Conservation (phyloP, 2,113 vertebrate genomes). For the Rhinoderma darwinii region DNA sequence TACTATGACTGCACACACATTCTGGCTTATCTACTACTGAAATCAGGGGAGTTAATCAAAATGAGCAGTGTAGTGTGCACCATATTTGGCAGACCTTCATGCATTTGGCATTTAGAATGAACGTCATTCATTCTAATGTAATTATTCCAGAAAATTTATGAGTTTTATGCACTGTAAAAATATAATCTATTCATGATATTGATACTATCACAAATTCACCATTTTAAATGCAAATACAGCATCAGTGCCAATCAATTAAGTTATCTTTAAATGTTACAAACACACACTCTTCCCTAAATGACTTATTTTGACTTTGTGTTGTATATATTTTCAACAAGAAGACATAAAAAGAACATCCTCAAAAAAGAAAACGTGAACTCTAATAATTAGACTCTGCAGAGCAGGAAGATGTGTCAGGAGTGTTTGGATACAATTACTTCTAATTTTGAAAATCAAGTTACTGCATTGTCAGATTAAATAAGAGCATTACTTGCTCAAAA, state of each 20-base stretch:
- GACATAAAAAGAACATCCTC: conserved; percentile 10
- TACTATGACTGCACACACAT: not conserved
- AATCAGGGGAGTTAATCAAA: too few species aligned
- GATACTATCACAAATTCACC: not conserved
- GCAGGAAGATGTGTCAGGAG: conserved; percentile 8
- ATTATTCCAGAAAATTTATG: too few species aligned
- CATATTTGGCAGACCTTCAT: too few species aligned
- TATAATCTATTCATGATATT: not conserved
- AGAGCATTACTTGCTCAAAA: not conserved
- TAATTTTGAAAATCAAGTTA: conserved; percentile 21
- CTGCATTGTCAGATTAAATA: conserved; percentile 24
- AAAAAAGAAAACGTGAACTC: not conserved
- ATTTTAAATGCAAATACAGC: not conserved
- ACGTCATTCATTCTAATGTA: too few species aligned
- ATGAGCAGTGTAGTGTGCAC: too few species aligned
- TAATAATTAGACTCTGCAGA: not conserved
- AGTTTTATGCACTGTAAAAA: not conserved
- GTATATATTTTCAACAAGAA: not conserved
- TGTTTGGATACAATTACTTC: conserved; percentile 14
- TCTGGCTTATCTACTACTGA: too few species aligned
- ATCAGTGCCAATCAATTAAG: not conserved
- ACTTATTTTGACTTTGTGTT: conserved; percentile 4
- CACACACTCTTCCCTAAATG: not conserved
- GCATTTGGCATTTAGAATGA: too few species aligned
- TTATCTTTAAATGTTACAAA: not conserved